These are phyloP conservation scores for Collichthys lucidus DNA, from an alignment of 2,113 vertebrate species.

Conservation along the genomic window DNA sequence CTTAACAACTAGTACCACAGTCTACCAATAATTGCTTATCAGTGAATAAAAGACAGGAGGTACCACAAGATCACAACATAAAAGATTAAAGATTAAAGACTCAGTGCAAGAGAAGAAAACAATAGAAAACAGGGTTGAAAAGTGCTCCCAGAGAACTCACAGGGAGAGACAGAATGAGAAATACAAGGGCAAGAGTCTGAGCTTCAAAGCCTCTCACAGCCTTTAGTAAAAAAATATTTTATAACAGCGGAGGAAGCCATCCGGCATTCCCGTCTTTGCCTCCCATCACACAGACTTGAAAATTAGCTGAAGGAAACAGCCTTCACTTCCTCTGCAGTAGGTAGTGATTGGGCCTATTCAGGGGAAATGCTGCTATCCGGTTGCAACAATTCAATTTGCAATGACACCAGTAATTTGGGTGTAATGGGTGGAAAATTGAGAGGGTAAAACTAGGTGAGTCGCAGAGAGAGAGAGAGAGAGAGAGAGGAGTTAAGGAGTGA, in stretches of 20 bases:
- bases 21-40: not conserved
- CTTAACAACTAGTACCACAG: too few relatives aligned
- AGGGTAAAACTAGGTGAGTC: slow-evolving; percentile 58
- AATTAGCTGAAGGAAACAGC: slow-evolving; percentile 75
- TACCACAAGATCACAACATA: slow-evolving; percentile 5
- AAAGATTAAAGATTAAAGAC: slow-evolving; percentile 47
- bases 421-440: slow-evolving; percentile 70
- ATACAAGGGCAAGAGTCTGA: slow-evolving; percentile 59
- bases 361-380: slow-evolving; percentile 54
- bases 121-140: slow-evolving; percentile 57
- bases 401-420: slow-evolving; percentile 72
- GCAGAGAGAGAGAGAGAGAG: slow-evolving; percentile 22
- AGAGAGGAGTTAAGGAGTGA: slow-evolving; percentile 28
- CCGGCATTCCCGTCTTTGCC: slow-evolving; percentile 64
- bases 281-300: slow-evolving; percentile 76
- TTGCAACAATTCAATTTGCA: slow-evolving; percentile 71
- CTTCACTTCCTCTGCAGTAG: slow-evolving; percentile 56
- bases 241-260: slow-evolving; percentile 72
- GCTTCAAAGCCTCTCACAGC: slow-evolving; percentile 76
- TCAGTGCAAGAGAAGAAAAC: slow-evolving; percentile 32
- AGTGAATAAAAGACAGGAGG: slow-evolving; percentile 1
- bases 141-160: slow-evolving; percentile 53
- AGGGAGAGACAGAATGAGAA: slow-evolving; percentile 64
- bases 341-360: slow-evolving; percentile 40
- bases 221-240: slow-evolving; percentile 75